These are phyloP conservation scores for Thyatira batis DNA, from an alignment of 2,888 invertebrate species.

Conservation along the genomic window DNA sequence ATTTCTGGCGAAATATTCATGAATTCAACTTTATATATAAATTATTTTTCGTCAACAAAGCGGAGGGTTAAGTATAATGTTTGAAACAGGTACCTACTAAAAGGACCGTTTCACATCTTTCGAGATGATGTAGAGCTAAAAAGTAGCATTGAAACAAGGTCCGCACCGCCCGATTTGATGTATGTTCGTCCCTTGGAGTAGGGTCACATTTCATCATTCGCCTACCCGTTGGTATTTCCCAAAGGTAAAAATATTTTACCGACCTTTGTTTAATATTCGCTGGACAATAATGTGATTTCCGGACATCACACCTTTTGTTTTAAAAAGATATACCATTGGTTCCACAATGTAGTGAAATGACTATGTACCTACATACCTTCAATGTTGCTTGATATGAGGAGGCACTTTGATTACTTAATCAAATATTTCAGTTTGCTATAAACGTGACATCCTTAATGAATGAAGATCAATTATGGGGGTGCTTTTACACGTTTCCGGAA, in stretches of 20 bases:
- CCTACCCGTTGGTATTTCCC: slow-evolving; percentile 34
- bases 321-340: not conserved
- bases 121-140: slow-evolving; percentile 32
- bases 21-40: slow-evolving; percentile 39
- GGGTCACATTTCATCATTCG: slow-evolving; percentile 45
- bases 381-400: not conserved
- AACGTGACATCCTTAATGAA: slow-evolving; percentile 62
- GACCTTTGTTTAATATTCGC: slow-evolving; percentile 29
- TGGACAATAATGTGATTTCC: slow-evolving; percentile 27
- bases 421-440: slow-evolving; percentile 52
- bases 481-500: slow-evolving; percentile 71
- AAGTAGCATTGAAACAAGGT: slow-evolving; percentile 25
- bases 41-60: slow-evolving; percentile 48
- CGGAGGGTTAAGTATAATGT: slow-evolving; percentile 26
- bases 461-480: slow-evolving; percentile 69
- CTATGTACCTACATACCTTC: not conserved
- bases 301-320: slow-evolving; percentile 7
- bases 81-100: slow-evolving; percentile 28
- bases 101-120: slow-evolving; percentile 31
- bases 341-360: too few relatives aligned
- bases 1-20: slow-evolving; percentile 50
- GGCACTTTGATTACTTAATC: too few relatives aligned
- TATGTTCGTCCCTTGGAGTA: slow-evolving; percentile 38
- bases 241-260: slow-evolving; percentile 35
- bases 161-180: slow-evolving; percentile 35